phyloP scores from a whole-genome alignment of 2,113 vertebrate genomes.

The Pelecanoides urinatrix region DNA sequence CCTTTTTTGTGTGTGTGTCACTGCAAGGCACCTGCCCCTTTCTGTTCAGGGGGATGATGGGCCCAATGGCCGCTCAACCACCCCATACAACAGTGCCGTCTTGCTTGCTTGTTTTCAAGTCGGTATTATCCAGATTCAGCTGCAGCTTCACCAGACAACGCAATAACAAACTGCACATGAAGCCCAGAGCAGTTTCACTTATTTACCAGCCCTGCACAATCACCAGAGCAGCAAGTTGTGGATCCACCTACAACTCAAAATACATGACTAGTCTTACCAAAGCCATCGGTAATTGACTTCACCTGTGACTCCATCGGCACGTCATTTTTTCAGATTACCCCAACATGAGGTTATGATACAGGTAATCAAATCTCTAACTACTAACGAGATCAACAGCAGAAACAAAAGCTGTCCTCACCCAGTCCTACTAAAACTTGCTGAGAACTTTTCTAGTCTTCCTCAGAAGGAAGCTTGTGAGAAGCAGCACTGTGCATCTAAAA shows the following conservation, averaged over 20 bases:
- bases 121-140: background rate
- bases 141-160: background rate
- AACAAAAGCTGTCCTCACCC: background rate
- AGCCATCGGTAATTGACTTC: background rate
- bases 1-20: no score
- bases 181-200: background rate
- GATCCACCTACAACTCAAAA: background rate
- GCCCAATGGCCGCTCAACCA: fast-evolving
- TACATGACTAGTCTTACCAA: background rate
- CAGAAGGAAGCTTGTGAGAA: background rate
- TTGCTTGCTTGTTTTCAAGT: background rate
- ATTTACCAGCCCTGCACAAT: background rate
- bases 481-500: background rate
- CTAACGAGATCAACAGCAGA: background rate
- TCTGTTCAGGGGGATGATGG: background rate
- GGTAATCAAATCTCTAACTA: background rate
- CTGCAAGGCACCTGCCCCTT: background rate
- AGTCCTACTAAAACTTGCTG: background rate
- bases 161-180: background rate
- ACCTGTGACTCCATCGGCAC: background rate
- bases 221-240: background rate
- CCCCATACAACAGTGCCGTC: background rate
- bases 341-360: background rate
- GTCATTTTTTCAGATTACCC: background rate
- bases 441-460: background rate